Conservation (phyloP, 2,113 vertebrate genomes). For the Sminthopsis crassicaudata region DNA sequence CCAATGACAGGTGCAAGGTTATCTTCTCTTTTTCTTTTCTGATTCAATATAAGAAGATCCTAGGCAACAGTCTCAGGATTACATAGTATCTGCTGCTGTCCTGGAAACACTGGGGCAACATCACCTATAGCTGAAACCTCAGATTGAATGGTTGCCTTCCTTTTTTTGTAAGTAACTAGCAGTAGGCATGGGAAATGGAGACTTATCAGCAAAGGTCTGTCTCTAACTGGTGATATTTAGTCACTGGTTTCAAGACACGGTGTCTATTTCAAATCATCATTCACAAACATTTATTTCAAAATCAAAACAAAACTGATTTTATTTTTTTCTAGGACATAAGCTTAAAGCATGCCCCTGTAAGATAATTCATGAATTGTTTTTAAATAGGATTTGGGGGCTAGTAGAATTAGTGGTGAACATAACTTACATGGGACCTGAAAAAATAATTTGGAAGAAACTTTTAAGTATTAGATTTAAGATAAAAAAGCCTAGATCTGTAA, state of each 20-base stretch:
- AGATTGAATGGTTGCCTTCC: neutral
- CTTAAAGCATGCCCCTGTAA: neutral
- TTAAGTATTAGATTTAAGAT: conserved; percentile 3
- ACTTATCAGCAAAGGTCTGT: neutral
- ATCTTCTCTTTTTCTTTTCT: neutral
- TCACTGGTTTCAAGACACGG: neutral
- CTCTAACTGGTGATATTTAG: neutral
- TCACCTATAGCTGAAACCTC: neutral
- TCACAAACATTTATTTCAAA: conserved; percentile 27
- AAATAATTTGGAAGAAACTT: neutral
- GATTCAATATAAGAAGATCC: neutral
- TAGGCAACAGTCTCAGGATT: neutral
- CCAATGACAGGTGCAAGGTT: neutral
- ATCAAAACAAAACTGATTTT: conserved; percentile 15
- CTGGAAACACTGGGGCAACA: neutral
- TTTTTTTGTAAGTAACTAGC: neutral
- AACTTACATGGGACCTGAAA: neutral
- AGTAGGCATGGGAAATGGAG: neutral
- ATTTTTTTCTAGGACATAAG: neutral
- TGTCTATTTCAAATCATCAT: neutral
- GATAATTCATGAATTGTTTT: conserved; percentile 10
- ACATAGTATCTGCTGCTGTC: neutral
- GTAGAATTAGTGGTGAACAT: neutral
- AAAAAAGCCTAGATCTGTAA: neutral
- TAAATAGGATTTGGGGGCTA: neutral